Evolutionary conservation across 2,797 vertebrate species (phyloP), one percentile per base, ranked within the genome.

Genomic region (Pangasius sanitwongsei): DNA sequence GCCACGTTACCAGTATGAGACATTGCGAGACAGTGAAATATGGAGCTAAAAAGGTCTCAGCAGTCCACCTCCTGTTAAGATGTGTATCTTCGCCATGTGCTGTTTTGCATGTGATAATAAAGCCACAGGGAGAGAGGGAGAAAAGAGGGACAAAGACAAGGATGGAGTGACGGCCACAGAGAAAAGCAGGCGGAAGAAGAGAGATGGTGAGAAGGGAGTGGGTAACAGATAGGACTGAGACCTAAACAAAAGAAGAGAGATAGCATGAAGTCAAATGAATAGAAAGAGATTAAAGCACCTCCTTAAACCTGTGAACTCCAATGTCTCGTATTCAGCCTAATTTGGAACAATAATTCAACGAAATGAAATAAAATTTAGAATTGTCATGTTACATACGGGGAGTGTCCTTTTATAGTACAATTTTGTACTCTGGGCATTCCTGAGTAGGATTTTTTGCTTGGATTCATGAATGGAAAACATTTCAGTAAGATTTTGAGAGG

Each of bases 81-180:
- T 89, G 92, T 90, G 65, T 81, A 77, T 91, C 87, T 92, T 89
- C 77, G 34, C 87, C 63, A 83, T 92, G 93, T 90, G 91, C 93
- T 93, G 92, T 92, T 95, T 94, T 95, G 93, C 93, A 93, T 92
- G 92, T 92, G 88, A 94, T 95, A 93, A 95, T 96, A 90, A 95
- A 95, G 83, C 91, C 91, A 92, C 92, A 91, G 92, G 92, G 91
- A 93, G 92, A 88, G 84, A 90, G 83, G 89, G 91, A 85, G 88
- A 67, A 86, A 78, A 89, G 90, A 87, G 91, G 91, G 59, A 77
- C 48, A 83, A 84, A 86, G 70, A 80, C 41, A 70, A 91, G 81
- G 81, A 84, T 57, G 41, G 61, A 75, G 78, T 81, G 53, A 80
- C 41, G 65, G 87, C 44, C 70, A 53, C 18, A 4, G 18, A 70